Evolutionary conservation across 92 coral and sea anemone genomes (phyloP), one percentile per base, ranked within the genome.

Genomic region (Porites rus): DNA sequence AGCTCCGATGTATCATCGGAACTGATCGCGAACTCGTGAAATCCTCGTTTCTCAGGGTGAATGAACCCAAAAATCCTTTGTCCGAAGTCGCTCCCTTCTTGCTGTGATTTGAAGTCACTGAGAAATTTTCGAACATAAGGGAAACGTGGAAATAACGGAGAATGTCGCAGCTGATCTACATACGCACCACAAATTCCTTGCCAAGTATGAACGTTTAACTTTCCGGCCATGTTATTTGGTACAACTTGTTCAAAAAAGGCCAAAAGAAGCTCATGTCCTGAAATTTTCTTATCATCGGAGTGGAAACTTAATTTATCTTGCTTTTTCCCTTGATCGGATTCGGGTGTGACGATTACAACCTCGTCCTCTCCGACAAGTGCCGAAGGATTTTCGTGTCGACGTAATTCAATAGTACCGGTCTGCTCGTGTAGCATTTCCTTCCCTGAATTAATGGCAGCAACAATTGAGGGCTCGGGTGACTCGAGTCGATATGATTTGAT

Each of bases 1-100:
- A 94, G 92, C 83, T 94, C 98, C 83, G 98, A 94, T 72, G 95
- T 88, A 25, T 94, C 98, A 78, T 94, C 98, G 83, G 98, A 94
- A 81, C 93, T 83, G 67, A 91, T 87, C 28, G 95, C 98, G 82
- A 94, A 94, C 79, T 94, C 96, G 80, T 94, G 88, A 21, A 87
- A 79, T 7, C 98, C 98, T 12, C 83, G 74, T 14, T 81, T 69
- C 52, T 74, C 85, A 4, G 94, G 88, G 71, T 94, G 95, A 76
- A 94, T 61, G 77, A 93, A 94, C 4, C 98, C 98, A 70, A 92
- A 94, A 52, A 94, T 93, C 50, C 98, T 79, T 74, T 94, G 94
- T 31, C 98, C 98, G 59, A 89, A 94, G 59, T 94, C 92, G 58
- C 78, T 81, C n/a, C 88, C 95, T 60, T 94, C 89, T 65, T 78